Conservation (phyloP, 1,140 invertebrate genomes). For the Conus ventricosus region DNA sequence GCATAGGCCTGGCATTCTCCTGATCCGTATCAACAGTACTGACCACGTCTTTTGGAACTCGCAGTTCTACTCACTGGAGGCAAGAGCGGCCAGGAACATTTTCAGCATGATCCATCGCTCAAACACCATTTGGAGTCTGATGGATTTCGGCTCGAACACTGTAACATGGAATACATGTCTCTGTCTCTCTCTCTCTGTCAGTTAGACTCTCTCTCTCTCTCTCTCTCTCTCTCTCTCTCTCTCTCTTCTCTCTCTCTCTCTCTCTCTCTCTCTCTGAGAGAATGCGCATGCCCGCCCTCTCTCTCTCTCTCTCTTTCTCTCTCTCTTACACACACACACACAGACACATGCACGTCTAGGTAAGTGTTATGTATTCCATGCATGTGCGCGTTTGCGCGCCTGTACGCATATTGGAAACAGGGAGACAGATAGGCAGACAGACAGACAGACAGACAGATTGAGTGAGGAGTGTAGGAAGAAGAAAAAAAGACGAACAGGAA, state of each 20-base stretch:
- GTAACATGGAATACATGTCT: constrained; percentile 36
- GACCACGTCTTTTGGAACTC: too few relatives aligned
- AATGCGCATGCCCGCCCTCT: not conserved
- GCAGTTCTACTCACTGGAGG: constrained; percentile 47
- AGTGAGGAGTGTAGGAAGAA: too few relatives aligned
- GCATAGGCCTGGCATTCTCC: too few relatives aligned
- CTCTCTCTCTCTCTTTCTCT: not conserved
- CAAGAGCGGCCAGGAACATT: constrained; percentile 64
- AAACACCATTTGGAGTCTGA: constrained; percentile 66
- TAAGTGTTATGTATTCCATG: not conserved
- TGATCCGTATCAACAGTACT: too few relatives aligned
- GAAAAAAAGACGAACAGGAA: too few relatives aligned
- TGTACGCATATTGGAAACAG: too few relatives aligned
- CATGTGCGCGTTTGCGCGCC: not conserved
- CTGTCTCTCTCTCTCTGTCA: not conserved
- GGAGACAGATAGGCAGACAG: too few relatives aligned
- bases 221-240: not conserved
- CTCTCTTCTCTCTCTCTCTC: not conserved
- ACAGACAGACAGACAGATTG: too few relatives aligned
- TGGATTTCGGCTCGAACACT: constrained; percentile 66
- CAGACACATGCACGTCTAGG: not conserved
- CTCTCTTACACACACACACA: not conserved
- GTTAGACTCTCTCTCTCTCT: not conserved
- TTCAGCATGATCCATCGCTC: constrained; percentile 66
- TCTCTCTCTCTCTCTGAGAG: not conserved